A percentile compares a stretch with the other conserved stretches of the same genome.
These are phyloP conservation scores for Drosophila austrosaltans DNA, from an alignment of 2,888 invertebrate species.

Conservation along the genomic window DNA sequence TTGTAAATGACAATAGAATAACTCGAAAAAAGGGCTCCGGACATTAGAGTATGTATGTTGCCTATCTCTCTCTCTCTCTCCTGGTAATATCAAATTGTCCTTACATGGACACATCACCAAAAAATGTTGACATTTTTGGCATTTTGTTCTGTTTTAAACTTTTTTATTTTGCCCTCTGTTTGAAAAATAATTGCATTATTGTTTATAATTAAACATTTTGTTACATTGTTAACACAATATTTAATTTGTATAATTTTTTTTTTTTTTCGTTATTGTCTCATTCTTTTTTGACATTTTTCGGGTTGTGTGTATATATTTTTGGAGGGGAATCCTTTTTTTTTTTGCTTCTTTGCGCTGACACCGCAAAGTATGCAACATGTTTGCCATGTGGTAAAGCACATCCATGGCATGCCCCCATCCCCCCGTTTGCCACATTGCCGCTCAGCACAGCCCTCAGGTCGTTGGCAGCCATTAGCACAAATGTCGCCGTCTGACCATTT, in stretches of 20 bases:
- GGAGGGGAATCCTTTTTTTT: not conserved
- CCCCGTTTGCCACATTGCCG: not conserved
- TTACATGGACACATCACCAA: too few species aligned
- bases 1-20: too few species aligned
- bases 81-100: too few species aligned
- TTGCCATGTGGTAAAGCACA: slow-evolving; percentile 37
- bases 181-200: slow-evolving; percentile 40
- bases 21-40: too few species aligned
- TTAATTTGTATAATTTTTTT: slow-evolving; percentile 21
- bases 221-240: slow-evolving; percentile 47
- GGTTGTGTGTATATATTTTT: slow-evolving; percentile 25
- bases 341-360: slow-evolving; percentile 48
- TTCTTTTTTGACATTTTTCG: slow-evolving; percentile 5
- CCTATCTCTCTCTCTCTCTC: too few species aligned
- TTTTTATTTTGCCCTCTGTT: not conserved
- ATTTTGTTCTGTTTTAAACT: not conserved
- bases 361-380: slow-evolving; percentile 66
- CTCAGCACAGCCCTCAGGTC: slow-evolving; percentile 49
- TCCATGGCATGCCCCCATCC: not conserved
- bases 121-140: too few species aligned
- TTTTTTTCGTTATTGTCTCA: not conserved
- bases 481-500: slow-evolving; percentile 39
- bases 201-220: slow-evolving; percentile 48
- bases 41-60: too few species aligned
- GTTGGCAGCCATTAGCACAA: slow-evolving; percentile 63